These are phyloP conservation scores for Rattus norvegicus DNA, from an alignment of 2,113 vertebrate genomes.

Conservation along the genomic window DNA sequence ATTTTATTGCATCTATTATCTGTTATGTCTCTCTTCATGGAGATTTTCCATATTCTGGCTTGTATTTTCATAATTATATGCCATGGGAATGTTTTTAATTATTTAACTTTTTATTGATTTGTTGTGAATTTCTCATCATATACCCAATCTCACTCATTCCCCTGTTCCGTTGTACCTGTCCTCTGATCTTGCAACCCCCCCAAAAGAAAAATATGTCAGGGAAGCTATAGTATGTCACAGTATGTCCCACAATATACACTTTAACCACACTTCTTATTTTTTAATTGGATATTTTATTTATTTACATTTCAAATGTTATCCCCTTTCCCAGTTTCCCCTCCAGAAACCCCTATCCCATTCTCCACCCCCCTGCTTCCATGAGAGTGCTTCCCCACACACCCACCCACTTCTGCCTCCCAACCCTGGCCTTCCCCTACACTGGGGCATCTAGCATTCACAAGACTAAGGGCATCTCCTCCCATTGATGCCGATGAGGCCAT, in stretches of 20 bases:
- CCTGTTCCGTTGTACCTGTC: not conserved
- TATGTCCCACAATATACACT: not conserved
- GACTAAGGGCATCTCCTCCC: no score
- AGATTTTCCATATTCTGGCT: not conserved
- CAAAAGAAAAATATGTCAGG: not conserved
- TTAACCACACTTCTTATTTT: not conserved
- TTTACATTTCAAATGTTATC: no score
- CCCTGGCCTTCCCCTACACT: no score
- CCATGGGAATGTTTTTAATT: not conserved
- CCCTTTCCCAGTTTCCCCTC: no score
- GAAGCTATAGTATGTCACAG: not conserved
- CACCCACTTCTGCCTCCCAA: no score
- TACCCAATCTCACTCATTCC: not conserved
- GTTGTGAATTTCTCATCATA: not conserved
- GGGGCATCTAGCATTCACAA: no score
- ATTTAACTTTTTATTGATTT: not conserved
- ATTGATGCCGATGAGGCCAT: no score
- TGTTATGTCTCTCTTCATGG: not conserved
- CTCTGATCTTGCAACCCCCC: not conserved
- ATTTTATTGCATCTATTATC: not conserved
- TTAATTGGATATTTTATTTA: no score
- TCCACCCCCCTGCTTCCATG: no score
- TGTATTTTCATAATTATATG: not conserved
- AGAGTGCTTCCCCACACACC: no score
- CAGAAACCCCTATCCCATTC: no score